Percentiles rank a stretch among this genome's conserved stretches.
Evolutionary conservation across 2,113 vertebrate species (phyloP).

Genomic region (Gyps fulvus): DNA sequence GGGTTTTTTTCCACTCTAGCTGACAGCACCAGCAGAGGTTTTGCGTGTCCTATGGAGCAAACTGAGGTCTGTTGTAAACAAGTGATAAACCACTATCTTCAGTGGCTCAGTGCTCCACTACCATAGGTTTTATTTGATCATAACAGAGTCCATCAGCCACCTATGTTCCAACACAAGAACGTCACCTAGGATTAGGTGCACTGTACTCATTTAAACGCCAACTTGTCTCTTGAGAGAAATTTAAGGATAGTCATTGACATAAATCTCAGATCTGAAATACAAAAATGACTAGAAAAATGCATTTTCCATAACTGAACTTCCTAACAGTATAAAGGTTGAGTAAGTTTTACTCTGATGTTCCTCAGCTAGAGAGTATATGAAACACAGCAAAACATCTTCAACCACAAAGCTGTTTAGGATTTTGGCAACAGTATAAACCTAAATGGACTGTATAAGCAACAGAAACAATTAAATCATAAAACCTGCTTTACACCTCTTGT

Average conservation of each 20-base stretch:
- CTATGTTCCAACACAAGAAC: not conserved
- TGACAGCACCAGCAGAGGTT: not conserved
- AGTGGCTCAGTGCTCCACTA: not conserved
- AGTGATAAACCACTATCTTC: not conserved
- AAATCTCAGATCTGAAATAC: not conserved
- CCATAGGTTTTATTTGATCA: not conserved
- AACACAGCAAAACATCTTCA: not conserved
- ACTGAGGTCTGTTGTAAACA: not conserved
- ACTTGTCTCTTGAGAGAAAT: not conserved
- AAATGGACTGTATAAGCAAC: not conserved
- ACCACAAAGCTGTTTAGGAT: not conserved
- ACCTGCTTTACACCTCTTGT: conserved; percentile 10
- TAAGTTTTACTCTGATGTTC: not conserved
- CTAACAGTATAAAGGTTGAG: not conserved
- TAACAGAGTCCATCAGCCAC: not conserved
- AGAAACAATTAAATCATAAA: not conserved
- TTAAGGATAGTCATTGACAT: not conserved
- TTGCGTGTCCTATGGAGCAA: not conserved
- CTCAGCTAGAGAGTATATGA: not conserved
- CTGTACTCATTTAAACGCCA: not conserved
- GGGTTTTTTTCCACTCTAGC: not conserved
- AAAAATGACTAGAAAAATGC: not conserved
- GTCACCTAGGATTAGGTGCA: not conserved
- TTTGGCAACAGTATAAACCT: not conserved
- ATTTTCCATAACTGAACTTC: not conserved